Percentiles rank a stretch among this genome's conserved stretches.
These are phyloP conservation scores for Sebastes reedi DNA, from an alignment of 2,797 vertebrate species.

Conservation along the genomic window DNA sequence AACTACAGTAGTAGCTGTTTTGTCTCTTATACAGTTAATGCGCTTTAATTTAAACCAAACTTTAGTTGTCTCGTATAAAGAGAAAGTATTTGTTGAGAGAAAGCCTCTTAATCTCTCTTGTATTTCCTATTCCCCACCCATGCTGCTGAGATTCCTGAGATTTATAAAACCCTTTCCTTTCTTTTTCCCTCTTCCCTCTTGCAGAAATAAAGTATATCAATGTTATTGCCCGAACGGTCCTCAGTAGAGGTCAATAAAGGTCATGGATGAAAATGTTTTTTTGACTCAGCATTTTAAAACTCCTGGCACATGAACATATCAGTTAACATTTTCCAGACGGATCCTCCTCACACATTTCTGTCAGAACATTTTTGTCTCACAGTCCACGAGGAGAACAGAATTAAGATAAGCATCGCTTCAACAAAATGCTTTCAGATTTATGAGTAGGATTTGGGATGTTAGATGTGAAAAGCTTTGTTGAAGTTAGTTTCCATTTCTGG, in stretches of 20 bases:
- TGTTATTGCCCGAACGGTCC: neutral
- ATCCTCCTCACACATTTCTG: neutral
- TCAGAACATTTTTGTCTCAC: neutral
- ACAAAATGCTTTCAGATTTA: constrained; percentile 17
- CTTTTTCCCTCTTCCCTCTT: neutral
- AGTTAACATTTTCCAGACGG: neutral
- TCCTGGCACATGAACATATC: neutral
- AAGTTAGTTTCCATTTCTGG: neutral
- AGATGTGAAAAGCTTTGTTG: constrained; percentile 1
- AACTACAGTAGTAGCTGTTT: neutral
- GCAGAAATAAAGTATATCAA: neutral
- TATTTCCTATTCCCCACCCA: neutral
- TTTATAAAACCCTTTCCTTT: too few relatives aligned
- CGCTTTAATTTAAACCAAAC: neutral
- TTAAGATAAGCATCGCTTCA: neutral
- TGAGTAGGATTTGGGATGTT: neutral
- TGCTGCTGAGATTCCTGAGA: too few relatives aligned
- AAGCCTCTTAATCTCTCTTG: neutral
- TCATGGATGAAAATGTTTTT: neutral
- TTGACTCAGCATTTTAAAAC: neutral
- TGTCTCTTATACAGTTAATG: neutral
- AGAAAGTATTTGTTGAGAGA: neutral
- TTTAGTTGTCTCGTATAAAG: neutral
- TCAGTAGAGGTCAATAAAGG: neutral
- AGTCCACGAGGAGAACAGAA: neutral